Evolutionary conservation across 2,113 vertebrate species (phyloP).

Genomic region (Hippocampus mohnikei): DNA sequence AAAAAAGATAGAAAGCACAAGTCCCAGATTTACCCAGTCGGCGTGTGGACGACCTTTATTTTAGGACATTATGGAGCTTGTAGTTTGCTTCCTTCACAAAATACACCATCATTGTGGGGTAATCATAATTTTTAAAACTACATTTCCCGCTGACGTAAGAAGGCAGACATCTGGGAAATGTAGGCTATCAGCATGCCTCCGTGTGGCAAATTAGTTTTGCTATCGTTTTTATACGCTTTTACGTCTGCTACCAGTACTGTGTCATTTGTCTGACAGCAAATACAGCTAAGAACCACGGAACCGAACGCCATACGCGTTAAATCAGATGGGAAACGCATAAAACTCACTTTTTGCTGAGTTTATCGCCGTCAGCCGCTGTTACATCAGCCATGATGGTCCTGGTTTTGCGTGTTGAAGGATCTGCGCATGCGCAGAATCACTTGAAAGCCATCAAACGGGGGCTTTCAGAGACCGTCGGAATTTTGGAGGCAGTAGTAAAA

Average conservation of each 20-base stretch:
- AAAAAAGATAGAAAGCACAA: background rate
- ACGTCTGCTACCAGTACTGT: constrained; percentile 10
- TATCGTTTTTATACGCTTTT: constrained; percentile 19
- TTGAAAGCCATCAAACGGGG: background rate
- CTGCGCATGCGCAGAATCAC: background rate
- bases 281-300: too few relatives aligned
- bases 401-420: constrained; percentile 18
- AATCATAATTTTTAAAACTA: constrained; percentile 15
- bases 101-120: background rate
- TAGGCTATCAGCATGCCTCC: background rate
- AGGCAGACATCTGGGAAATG: constrained; percentile 20
- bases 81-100: constrained; percentile 35
- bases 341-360: constrained; percentile 77
- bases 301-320: accelerated
- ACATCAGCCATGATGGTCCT: constrained; percentile 71
- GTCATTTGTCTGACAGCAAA: background rate
- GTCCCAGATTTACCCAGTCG: background rate
- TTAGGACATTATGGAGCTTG: constrained; percentile 28
- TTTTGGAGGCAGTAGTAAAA: background rate
- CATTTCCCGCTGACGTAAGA: constrained; percentile 31
- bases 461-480: background rate
- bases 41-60: background rate
- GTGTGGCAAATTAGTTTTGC: constrained; percentile 20
- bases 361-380: constrained; percentile 56
- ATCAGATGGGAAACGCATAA: background rate